Conservation (phyloP, 2,888 invertebrate genomes). For the Myopa testacea region DNA sequence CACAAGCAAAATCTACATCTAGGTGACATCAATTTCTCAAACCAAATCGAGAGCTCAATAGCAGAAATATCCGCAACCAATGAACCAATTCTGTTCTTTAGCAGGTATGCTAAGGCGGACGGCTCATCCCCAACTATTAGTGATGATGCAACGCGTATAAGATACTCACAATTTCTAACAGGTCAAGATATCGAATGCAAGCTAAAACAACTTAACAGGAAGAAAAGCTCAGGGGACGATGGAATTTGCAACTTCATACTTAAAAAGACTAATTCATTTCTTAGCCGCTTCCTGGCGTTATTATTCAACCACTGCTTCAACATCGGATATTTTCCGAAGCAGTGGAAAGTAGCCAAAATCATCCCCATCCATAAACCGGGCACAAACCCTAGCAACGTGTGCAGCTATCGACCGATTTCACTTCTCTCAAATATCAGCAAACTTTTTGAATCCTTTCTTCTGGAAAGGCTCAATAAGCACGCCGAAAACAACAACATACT, state of each 20-base stretch:
- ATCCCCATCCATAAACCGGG: constrained; percentile 2
- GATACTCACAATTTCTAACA: not conserved
- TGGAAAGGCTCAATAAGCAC: not conserved
- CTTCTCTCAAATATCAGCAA: constrained; percentile 17
- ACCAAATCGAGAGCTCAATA: not conserved
- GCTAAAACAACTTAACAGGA: not conserved
- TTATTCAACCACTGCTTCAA: constrained; percentile 36
- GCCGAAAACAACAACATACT: not conserved
- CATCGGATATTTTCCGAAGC: constrained; percentile 24
- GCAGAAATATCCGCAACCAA: not conserved
- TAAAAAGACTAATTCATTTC: not conserved
- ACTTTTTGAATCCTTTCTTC: not conserved
- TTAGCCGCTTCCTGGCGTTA: constrained; percentile 21
- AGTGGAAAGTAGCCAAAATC: constrained; percentile 25
- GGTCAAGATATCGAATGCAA: not conserved
- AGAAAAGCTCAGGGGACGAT: constrained; percentile 9
- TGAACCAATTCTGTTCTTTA: not conserved
- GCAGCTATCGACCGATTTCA: constrained; percentile 2
- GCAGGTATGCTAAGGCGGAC: not conserved
- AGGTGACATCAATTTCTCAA: not conserved
- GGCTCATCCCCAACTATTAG: not conserved
- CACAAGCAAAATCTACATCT: not conserved
- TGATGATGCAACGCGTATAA: not conserved
- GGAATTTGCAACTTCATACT: constrained; percentile 28
- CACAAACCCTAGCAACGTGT: not conserved